Evolutionary conservation across 2,888 invertebrate genomes (phyloP), one percentile per base, ranked within the genome.

Genomic region (Hydrotaea cyrtoneurina): DNA sequence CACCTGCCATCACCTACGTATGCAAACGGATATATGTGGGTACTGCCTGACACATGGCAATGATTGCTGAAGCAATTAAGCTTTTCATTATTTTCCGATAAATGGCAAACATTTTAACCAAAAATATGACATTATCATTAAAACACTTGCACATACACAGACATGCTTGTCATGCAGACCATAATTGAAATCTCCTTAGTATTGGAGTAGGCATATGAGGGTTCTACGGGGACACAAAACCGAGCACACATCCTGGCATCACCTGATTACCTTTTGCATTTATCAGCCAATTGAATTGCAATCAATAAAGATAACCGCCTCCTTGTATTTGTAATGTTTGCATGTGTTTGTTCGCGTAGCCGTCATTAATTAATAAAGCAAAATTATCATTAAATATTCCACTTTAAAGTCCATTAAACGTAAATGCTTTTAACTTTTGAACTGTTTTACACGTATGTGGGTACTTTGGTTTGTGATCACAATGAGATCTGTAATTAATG

Each of bases 341-440:
- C 26, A 26, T 31, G 62, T 8, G 15, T 43, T 66, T 43, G 39
- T 69, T 19, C 43, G 5, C 46, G 23, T 15, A 46, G 13, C n/a
- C 19, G 17, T n/a, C 69, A 69, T 69, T 43, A 46, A 46, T 69
- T 69, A 69, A 69, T 69, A 69, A 69, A 69, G 46, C 46, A 46
- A n/a, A 46, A 69, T 23, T 46, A 23, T 15, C 21, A 66, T 66
- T 43, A 43, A 21, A 55, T 55, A 55, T 55, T 13, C 59, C 23
- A 23, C 26, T 59, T 59, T 59, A 26, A 26, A 59, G 26, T 11
- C 15, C 59, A 59, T 59, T 59, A 59, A 59, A 59, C 59, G 11
- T 59, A 59, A 59, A 59, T 26, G 59, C 2, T 5, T 23, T 59
- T 26, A 59, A 15, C 8, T 59, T 55, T 21, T 15, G 15, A 59